phyloP scores from a whole-genome alignment of 2,888 invertebrate species.

The Calliscelio sp. region DNA sequence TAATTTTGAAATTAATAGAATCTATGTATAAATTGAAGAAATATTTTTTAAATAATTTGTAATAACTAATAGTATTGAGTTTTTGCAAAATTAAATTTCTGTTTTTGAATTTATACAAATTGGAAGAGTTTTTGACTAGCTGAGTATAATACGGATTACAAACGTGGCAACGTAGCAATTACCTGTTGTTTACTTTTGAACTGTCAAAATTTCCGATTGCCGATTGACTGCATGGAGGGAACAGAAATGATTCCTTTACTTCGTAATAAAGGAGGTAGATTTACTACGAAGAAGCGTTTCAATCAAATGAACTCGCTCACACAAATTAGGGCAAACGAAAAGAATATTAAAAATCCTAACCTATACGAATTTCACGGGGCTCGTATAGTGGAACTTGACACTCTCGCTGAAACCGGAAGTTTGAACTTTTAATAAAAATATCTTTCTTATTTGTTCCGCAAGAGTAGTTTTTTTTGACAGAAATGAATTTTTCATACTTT shows the following conservation, averaged over 20 bases:
- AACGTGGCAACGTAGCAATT: slow-evolving; percentile 8
- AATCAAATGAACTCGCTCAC: background rate
- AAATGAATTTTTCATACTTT: too few species aligned
- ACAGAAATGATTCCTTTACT: background rate
- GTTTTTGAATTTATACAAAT: background rate
- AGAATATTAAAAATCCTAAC: background rate
- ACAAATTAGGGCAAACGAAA: background rate
- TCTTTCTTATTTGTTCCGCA: too few species aligned
- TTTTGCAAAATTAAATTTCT: background rate
- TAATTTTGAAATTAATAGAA: background rate
- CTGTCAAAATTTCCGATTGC: too few species aligned
- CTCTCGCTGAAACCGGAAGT: slow-evolving; percentile 8
- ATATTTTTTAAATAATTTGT: slow-evolving; percentile 9
- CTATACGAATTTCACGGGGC: background rate
- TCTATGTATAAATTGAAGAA: background rate
- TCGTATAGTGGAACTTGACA: background rate
- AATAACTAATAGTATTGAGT: slow-evolving; percentile 1
- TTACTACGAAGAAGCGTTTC: background rate
- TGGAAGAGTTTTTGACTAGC: slow-evolving; percentile 3
- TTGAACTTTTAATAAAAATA: too few species aligned
- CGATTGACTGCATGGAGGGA: background rate
- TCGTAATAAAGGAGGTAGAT: background rate
- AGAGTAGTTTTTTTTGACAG: too few species aligned
- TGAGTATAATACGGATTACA: background rate
- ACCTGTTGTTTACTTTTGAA: background rate